phyloP scores from a whole-genome alignment of 2,113 vertebrate species.

The Bambusicola thoracicus region DNA sequence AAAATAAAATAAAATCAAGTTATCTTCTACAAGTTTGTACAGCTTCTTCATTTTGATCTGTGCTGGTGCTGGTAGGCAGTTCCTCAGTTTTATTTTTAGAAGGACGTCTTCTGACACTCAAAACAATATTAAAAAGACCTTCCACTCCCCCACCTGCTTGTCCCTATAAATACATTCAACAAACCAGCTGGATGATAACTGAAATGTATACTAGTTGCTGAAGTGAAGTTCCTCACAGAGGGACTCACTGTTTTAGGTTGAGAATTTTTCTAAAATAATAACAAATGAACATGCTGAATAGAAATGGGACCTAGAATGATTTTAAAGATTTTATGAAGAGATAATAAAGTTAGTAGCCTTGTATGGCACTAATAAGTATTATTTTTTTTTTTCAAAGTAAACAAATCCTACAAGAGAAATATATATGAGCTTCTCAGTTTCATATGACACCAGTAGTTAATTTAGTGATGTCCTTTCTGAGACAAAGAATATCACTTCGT shows the following conservation, averaged over 20 bases:
- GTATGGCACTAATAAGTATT: not conserved
- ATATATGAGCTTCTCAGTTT: not conserved
- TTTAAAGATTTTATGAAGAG: not conserved
- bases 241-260: not conserved
- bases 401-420: not conserved
- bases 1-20: not conserved
- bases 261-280: not conserved
- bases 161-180: not conserved
- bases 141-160: not conserved
- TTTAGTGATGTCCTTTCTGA: not conserved
- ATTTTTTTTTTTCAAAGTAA: not conserved
- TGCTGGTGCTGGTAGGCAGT: not conserved
- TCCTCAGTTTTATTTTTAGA: not conserved
- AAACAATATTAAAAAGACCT: not conserved
- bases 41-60: not conserved
- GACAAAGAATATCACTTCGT: not conserved
- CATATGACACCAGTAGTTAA: not conserved
- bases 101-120: not conserved
- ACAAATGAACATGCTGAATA: not conserved
- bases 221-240: not conserved
- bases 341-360: not conserved
- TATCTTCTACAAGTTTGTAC: not conserved
- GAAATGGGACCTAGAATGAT: not conserved
- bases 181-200: not conserved
- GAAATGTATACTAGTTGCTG: not conserved